Base-by-base conservation (phyloP, 2,113 vertebrate species). In the Puntigrus tetrazona region DNA sequence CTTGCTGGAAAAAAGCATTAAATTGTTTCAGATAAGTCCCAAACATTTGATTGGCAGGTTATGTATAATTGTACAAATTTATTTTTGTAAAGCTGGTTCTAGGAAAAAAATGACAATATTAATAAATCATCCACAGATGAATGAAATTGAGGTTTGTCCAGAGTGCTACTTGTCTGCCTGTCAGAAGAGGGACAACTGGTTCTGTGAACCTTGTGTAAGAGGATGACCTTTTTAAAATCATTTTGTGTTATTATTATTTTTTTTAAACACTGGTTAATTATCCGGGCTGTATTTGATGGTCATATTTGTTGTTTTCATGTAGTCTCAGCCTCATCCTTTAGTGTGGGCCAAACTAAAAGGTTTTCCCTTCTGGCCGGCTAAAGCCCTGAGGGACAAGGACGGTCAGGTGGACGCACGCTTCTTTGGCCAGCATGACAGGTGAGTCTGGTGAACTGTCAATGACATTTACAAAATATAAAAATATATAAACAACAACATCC, bases 131-230 rank as follows among this genome's bases (percentile, higher is more conserved):
- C 88, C 95, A 34, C 92, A 99, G 98, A 99, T 99, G 98, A 99
- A 98, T 92, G 98, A 99, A 94, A 98, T 99, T 38, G 98, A 99
- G 94, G 97, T 99, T n/a, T 99, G 98, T 94, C 98, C 97, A 85
- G 98, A 99, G 94, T 99, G 98, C 92, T 99, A 99, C 87, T 94
- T 99, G 93, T 97, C 97, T 89, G 95, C 98, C 92, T 99, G 97
- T 95, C 98, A 99, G 94, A 99, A 99, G 96, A 94, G 97, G 88
- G 98, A 99, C 78, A 99, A 98, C 95, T 99, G 98, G 98, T 99
- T 99, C 94, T 99, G 98, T 93, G 98, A 99, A 91, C 98, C 98
- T 91, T 99, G 98, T 95, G 98, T 99, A 96, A 95, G 96, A 76
- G 2, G 3, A 72, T 63, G 5, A 25, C 7, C 11, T 43, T 47